Base-by-base conservation (phyloP, 2,888 invertebrate species). In the Cancer borealis region DNA sequence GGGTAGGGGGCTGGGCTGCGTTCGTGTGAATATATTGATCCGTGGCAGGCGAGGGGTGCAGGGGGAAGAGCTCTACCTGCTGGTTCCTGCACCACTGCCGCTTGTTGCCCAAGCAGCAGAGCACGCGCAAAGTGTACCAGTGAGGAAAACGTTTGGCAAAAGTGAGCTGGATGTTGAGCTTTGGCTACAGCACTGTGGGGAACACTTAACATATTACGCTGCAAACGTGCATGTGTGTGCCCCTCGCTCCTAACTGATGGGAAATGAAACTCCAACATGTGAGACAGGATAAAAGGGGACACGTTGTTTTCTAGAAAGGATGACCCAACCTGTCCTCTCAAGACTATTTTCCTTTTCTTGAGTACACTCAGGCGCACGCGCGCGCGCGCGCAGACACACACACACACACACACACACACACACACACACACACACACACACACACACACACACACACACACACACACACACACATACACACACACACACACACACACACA, bases 1-100 rank as follows among this genome's bases (percentile, higher is more conserved):
- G 79, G 30, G 79, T 6, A 79, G 79, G 79, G 66, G 79, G 79
- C 79, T 14, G 30, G 79, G 79, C 79, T 79, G 79, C 79, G 79
- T 79, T 79, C 79, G 79, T 79, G 79, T 79, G 79, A 79, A 79
- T 79, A 79, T 79, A 79, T 79, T 79, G 79, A 79, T 79, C 79
- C 79, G 79, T 79, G 79, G 30, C 79, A 30, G 79, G 30, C 30
- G 30, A 30, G 79, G 79, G 30, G 79, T 30, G 79, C 79, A 79
- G 79, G 79, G 66, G 79, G 79, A 79, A 79, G 79, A 79, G 79
- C 79, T 79, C 30, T 79, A 79, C 79, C 79, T 79, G 79, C 79
- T 79, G 30, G 79, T 79, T 79, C 79, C 79, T 79, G 79, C 79
- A 79, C 79, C 79, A 79, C 79, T 30, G 79, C 79, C 79, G 79